Conservation (phyloP, 2,113 vertebrate species). For the Lycaon pictus region DNA sequence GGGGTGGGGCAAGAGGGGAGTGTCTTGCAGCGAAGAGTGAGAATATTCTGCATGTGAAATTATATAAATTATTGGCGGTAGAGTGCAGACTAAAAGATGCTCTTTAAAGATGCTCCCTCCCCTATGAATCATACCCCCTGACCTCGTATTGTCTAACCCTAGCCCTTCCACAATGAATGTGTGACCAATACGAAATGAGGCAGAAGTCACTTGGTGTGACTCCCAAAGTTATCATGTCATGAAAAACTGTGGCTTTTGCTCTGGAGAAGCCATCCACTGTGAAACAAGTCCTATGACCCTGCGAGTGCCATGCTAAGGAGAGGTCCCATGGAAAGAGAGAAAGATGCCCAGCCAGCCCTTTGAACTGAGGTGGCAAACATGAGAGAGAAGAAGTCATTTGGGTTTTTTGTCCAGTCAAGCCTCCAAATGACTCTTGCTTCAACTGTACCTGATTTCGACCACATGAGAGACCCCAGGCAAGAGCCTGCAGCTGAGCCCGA, state of each 20-base stretch:
- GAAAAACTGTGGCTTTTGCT: neutral
- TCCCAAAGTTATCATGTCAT: neutral
- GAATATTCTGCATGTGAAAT: neutral
- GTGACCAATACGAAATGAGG: neutral
- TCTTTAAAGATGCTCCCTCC: neutral
- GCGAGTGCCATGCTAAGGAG: neutral
- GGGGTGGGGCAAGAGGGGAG: fast-evolving
- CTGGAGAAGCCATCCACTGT: neutral
- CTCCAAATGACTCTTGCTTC: neutral
- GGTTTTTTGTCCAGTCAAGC: neutral
- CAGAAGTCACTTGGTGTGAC: neutral
- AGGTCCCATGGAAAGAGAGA: neutral
- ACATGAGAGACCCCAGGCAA: neutral
- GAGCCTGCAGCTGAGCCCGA: neutral
- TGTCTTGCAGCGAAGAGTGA: neutral
- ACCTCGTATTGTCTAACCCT: neutral
- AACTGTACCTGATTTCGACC: neutral
- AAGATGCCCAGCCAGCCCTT: neutral
- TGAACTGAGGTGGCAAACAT: neutral
- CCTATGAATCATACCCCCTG: neutral
- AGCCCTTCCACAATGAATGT: neutral
- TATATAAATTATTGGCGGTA: neutral
- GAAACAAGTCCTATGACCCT: neutral
- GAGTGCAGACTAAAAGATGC: neutral
- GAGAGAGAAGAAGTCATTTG: neutral